These are phyloP conservation scores for Schizotus pectinicornis DNA, from an alignment of 2,888 invertebrate genomes.

Conservation along the genomic window DNA sequence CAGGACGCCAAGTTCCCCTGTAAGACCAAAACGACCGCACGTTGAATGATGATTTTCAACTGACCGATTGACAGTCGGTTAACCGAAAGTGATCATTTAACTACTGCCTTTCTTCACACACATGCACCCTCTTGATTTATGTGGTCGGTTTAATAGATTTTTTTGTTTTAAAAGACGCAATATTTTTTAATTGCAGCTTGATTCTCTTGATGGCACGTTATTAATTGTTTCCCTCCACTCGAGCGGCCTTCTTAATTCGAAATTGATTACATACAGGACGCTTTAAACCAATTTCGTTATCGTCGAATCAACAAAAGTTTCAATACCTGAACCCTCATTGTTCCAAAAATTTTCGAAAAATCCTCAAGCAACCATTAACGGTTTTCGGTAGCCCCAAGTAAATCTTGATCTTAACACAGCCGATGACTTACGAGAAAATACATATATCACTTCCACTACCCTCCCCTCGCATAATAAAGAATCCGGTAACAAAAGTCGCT, in stretches of 20 bases:
- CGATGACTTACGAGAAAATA: too few species aligned
- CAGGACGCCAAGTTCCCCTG: too few species aligned
- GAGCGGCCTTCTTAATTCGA: slow-evolving; percentile 18
- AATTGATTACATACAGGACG: slow-evolving; percentile 13
- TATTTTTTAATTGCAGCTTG: slow-evolving; percentile 40
- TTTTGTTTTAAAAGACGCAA: slow-evolving; percentile 30
- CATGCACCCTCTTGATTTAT: slow-evolving; percentile 37
- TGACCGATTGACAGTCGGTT: slow-evolving; percentile 36
- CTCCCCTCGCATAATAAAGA: too few species aligned
- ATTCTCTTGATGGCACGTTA: slow-evolving; percentile 21
- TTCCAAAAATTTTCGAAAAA: slow-evolving; percentile 2
- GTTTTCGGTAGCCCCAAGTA: too few species aligned
- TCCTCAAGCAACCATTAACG: too few species aligned
- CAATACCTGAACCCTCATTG: too few species aligned
- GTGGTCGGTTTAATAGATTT: slow-evolving; percentile 40
- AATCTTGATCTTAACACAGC: too few species aligned
- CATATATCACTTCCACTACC: too few species aligned
- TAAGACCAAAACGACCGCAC: slow-evolving; percentile 1
- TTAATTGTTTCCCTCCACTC: slow-evolving; percentile 14
- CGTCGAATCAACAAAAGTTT: too few species aligned
- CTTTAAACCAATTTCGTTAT: not conserved
- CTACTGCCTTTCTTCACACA: slow-evolving; percentile 18
- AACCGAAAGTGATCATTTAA: slow-evolving; percentile 32
- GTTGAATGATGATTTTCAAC: slow-evolving; percentile 33
- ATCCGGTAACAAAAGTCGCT: too few species aligned